These are phyloP conservation scores for Macropis europaea DNA, from an alignment of 2,888 invertebrate species.

Conservation along the genomic window DNA sequence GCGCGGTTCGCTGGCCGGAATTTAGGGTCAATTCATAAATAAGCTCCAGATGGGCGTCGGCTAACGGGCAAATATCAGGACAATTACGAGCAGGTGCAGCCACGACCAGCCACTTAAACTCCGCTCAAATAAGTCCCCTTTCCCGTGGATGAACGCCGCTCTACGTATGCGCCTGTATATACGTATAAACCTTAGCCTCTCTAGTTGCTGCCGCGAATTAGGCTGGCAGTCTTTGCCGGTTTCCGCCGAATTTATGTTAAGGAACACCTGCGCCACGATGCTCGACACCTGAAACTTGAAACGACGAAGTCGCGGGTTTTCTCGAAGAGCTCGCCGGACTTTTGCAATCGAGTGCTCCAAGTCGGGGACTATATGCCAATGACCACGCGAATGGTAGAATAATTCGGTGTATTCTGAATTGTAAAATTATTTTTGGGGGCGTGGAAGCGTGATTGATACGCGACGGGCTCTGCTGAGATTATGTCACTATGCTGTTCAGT, in stretches of 20 bases:
- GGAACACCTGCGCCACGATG: constrained; percentile 63
- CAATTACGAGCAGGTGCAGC: constrained; percentile 71
- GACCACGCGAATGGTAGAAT: no score
- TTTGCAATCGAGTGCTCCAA: no score
- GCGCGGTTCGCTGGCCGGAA: constrained; percentile 46
- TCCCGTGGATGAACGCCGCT: constrained; percentile 1
- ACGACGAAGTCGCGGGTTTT: no score
- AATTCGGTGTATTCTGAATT: no score
- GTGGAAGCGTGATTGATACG: no score
- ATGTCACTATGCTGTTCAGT: no score
- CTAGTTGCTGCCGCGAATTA: constrained; percentile 42
- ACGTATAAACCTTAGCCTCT: constrained; percentile 37
- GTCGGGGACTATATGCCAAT: no score
- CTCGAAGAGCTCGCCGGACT: no score
- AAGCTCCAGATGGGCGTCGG: constrained; percentile 38
- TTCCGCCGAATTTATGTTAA: constrained; percentile 47
- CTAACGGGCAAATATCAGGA: constrained; percentile 68
- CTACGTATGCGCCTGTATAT: no score
- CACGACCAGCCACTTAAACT: constrained; percentile 67
- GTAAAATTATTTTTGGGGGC: no score
- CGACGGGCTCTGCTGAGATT: no score
- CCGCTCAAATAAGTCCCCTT: constrained; percentile 65
- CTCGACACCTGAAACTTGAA: constrained; percentile 44
- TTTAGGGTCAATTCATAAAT: constrained; percentile 69
- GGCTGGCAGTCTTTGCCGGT: constrained; percentile 19